Evolutionary conservation across 37 sponge, comb jelly and placozoan species (phyloP).

Genomic region (Hexactinellida sp.): DNA sequence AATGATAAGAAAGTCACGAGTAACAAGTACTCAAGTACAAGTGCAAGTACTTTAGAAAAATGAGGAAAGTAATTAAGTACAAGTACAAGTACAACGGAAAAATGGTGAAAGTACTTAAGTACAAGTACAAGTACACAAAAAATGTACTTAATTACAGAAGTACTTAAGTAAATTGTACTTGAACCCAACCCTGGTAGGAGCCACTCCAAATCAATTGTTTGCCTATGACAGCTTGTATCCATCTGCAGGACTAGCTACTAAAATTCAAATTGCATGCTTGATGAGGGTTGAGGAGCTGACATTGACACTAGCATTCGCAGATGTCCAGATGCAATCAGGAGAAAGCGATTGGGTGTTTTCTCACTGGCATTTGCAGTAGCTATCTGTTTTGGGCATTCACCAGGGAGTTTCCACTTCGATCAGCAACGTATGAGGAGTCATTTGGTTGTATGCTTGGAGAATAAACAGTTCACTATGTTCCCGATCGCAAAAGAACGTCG

Average conservation of each 20-base stretch:
- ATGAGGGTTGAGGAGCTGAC: background rate
- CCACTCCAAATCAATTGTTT: background rate
- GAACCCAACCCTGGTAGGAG: no score
- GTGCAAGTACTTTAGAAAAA: no score
- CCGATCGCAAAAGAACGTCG: background rate
- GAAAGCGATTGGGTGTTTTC: slow-evolving; percentile 2
- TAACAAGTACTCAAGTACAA: no score
- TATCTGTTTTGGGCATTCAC: slow-evolving; percentile 3
- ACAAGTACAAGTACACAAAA: no score
- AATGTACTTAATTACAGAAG: no score
- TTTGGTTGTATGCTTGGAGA: background rate
- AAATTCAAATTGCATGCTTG: background rate
- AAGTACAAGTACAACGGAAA: no score
- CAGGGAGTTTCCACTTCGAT: background rate
- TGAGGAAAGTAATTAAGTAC: no score
- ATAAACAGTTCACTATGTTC: slow-evolving; percentile 3
- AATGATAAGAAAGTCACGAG: no score
- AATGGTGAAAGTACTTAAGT: no score
- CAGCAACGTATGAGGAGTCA: slow-evolving; percentile 9
- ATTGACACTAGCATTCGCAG: background rate
- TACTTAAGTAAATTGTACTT: no score
- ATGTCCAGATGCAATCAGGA: slow-evolving; percentile 13
- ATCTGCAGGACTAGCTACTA: background rate
- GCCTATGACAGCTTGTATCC: background rate
- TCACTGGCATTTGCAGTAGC: slow-evolving; percentile 1